A percentile compares a stretch with the other conserved stretches of the same genome.
Conservation (phyloP, 2,888 invertebrate species). For the Seira sanloemensis region DNA sequence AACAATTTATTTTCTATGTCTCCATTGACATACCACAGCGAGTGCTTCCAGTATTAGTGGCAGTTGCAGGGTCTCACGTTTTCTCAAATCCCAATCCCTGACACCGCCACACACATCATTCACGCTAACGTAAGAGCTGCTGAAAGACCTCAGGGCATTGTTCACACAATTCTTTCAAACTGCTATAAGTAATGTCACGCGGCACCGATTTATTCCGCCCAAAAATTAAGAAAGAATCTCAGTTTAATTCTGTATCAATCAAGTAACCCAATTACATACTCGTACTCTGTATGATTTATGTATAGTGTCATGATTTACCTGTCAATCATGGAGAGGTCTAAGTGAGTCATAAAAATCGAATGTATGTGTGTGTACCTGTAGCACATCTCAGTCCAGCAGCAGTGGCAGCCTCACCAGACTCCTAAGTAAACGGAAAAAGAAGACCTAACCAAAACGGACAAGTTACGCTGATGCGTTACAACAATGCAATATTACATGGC, state of each 20-base stretch:
- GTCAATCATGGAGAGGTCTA: not conserved
- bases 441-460: slow-evolving; percentile 23
- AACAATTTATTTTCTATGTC: not conserved
- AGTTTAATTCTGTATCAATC: not conserved
- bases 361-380: not conserved
- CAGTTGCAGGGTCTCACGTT: too few relatives aligned
- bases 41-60: too few relatives aligned
- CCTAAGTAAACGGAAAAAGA: slow-evolving; percentile 30
- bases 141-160: not conserved
- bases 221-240: not conserved
- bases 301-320: not conserved
- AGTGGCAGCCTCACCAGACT: too few relatives aligned
- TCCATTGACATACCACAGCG: not conserved
- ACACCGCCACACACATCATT: too few relatives aligned
- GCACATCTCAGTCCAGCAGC: not conserved
- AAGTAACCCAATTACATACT: not conserved
- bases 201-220: too few relatives aligned
- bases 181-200: not conserved
- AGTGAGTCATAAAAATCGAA: not conserved
- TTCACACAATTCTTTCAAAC: not conserved
- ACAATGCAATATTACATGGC: not conserved
- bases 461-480: slow-evolving; percentile 19
- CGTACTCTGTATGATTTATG: too few relatives aligned
- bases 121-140: not conserved
- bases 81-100: too few relatives aligned